Conservation (phyloP, 2,888 invertebrate species). For the Aethes cnicana region DNA sequence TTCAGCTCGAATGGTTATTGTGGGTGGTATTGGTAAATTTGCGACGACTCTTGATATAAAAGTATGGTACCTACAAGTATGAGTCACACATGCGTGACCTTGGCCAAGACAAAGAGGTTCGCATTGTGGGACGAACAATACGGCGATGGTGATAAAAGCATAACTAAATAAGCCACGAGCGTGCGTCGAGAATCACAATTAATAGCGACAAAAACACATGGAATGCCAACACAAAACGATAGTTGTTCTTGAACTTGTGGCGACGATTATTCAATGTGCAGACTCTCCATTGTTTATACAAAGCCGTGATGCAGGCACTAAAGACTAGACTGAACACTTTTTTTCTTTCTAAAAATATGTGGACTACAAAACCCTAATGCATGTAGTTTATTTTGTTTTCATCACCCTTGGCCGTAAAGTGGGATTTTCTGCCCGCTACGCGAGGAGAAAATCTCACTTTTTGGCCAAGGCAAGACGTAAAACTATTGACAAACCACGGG, state of each 20-base stretch:
- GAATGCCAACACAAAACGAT: slow-evolving; percentile 8
- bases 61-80: slow-evolving; percentile 35
- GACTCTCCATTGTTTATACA: slow-evolving; percentile 3
- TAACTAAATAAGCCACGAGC: slow-evolving; percentile 56
- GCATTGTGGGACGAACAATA: slow-evolving; percentile 59
- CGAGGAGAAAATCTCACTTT: too few species aligned
- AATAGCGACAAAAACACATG: slow-evolving; percentile 28
- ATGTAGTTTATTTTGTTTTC: too few species aligned
- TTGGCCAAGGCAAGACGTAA: too few species aligned
- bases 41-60: slow-evolving; percentile 25
- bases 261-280: slow-evolving; percentile 1
- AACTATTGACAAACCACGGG: too few species aligned
- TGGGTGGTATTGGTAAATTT: slow-evolving; percentile 1
- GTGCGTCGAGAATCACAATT: slow-evolving; percentile 58
- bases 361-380: too few species aligned
- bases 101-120: slow-evolving; percentile 73
- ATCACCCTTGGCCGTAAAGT: too few species aligned
- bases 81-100: slow-evolving; percentile 58
- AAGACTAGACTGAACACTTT: too few species aligned
- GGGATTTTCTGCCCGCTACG: too few species aligned
- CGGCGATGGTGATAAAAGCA: slow-evolving; percentile 63
- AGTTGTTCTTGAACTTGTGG: slow-evolving; percentile 2
- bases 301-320: background rate
- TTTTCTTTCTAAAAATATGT: too few species aligned
- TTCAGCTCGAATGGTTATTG: background rate